Evolutionary conservation across 2,797 vertebrate species (phyloP), one percentile per base, ranked within the genome.

Genomic region (Leuciscus waleckii): DNA sequence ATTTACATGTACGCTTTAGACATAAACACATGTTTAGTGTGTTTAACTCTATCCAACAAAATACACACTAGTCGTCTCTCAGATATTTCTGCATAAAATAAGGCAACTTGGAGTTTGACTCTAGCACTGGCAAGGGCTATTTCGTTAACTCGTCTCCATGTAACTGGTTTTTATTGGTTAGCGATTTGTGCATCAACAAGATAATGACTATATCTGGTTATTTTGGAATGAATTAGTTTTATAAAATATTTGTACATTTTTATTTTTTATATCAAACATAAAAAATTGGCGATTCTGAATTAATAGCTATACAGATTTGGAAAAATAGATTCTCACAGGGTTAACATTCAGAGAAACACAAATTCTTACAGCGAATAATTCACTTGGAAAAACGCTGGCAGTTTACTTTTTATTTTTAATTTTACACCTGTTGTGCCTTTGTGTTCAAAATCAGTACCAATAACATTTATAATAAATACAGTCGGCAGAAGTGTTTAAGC

Each of bases 391-490:
- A 39, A 5, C 32, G 32, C 46, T 56, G 69, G 21, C 13, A 67
- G 5, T 56, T 26, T 26, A 19, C 9, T n/a, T 56, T 10, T 37
- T 9, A 23, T 8, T 75, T 58, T 26, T 10, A 3, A 16, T 29
- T 58, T 54, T 35, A 75, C 39, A 39, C 21, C 7, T 0, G 41
- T 67, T 69, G 32, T 68, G 39, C 77, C 58, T 19, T 41, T 67
- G 77, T 23, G 43, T 23, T 68, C 68, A 29, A 58, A 79, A 63
- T 73, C 70, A 68, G 43, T 69, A 71, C 32, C 79, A 77, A 69
- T 32, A 58, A 26, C 26, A 41, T 81, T 51, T 81, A 63, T 19
- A 75, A 81, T 58, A 82, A 56, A 73, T 85, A 84, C 82, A 85
- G 71, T 87, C 86, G 29, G 61, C 35, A 17, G 43, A 21, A 69